Base-by-base conservation (phyloP, 2,797 vertebrate genomes). In the Typhlichthys subterraneus region DNA sequence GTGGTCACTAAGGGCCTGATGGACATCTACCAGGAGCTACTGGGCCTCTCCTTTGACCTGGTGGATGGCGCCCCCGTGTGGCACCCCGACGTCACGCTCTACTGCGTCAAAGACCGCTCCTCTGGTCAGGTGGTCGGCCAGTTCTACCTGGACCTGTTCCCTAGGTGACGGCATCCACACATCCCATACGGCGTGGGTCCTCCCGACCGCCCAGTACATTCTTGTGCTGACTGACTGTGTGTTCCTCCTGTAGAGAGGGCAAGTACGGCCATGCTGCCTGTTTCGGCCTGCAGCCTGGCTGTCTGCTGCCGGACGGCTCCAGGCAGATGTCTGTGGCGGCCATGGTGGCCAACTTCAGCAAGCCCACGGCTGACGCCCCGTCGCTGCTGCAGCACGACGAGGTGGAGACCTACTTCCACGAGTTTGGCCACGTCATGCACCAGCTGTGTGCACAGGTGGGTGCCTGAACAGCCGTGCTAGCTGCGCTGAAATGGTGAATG, bases 271-370 rank as follows among this genome's bases (percentile, higher is more conserved):
- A 99, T 0, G 97, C 97, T 0, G 97, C 97, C 60, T 99, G 97
- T 77, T 99, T 99, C 0, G 97, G 96, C 59, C 89, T 99, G 54
- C 97, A 99, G 91, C 97, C 97, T 0, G 96, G 97, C 72, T 99
- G 97, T 73, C 90, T 97, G 29, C 69, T 96, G 63, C 76, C 91
- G 0, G 91, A 96, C 0, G 91, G 91, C 9, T 87, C 75, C n/a
- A 92, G 96, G 0, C 96, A 98, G 77, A 95, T 96, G 63, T 93
- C 96, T 0, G 91, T 99, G 12, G 97, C 97, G 0, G 97, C 97
- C 80, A 98, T 99, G 97, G 97, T 99, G 76, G 96, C 97, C 77
- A 99, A 99, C 76, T 99, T 99, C 93, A 97, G 95, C 85, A 97
- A 98, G 76, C 95, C 97, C 3, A 97, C 95, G 0, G 88, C 87